phyloP scores from a whole-genome alignment of 2,888 invertebrate species.

The Acutogordius australiensis region DNA sequence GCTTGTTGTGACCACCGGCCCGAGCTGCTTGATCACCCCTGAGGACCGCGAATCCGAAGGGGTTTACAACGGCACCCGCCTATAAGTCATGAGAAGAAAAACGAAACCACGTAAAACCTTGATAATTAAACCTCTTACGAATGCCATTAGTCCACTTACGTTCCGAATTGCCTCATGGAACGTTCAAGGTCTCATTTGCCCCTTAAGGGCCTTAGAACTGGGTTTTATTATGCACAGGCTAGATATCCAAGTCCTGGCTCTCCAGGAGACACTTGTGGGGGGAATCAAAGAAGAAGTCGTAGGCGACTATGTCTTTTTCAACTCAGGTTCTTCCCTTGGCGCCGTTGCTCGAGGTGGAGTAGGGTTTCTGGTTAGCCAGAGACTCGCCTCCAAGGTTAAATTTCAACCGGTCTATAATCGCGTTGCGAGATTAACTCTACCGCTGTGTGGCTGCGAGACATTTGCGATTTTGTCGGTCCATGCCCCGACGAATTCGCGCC shows the following conservation, averaged over 20 bases:
- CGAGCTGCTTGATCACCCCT: too few species aligned
- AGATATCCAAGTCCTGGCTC: background rate
- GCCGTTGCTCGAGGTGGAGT: background rate
- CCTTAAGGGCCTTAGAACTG: background rate
- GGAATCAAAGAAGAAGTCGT: background rate
- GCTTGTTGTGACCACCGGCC: too few species aligned
- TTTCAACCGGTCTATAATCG: background rate
- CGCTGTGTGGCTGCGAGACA: too few species aligned
- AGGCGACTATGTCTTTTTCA: background rate
- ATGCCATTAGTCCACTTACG: too few species aligned
- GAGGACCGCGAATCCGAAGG: too few species aligned
- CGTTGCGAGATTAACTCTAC: too few species aligned
- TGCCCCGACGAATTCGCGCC: background rate
- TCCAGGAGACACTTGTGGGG: background rate
- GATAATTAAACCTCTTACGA: too few species aligned
- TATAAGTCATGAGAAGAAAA: too few species aligned
- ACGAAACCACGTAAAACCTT: too few species aligned
- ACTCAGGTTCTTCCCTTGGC: background rate
- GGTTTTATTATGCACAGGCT: background rate
- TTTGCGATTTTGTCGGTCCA: background rate
- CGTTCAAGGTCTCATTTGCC: background rate
- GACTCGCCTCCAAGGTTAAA: background rate
- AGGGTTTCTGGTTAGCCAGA: background rate
- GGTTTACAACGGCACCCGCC: too few species aligned
- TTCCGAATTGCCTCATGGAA: too few species aligned